Evolutionary conservation across 2,888 invertebrate genomes (phyloP).

Genomic region (Cyclophora albipunctata): DNA sequence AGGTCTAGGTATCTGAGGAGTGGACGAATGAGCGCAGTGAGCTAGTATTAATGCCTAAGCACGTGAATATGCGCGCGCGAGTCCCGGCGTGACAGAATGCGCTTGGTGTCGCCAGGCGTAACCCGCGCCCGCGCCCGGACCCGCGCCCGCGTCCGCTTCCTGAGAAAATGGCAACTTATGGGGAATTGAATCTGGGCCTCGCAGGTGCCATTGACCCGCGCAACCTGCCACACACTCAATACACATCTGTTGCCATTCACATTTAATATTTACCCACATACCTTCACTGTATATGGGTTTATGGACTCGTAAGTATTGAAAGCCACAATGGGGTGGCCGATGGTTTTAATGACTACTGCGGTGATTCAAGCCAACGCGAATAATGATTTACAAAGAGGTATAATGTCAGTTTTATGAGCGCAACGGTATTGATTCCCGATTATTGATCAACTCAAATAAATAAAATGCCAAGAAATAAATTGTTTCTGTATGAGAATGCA

Average conservation of each 20-base stretch:
- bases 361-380: slow-evolving; percentile 25
- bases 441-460: no score
- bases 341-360: slow-evolving; percentile 37
- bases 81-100: slow-evolving; percentile 67
- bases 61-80: slow-evolving; percentile 65
- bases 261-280: slow-evolving; percentile 55
- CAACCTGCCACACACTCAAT: slow-evolving; percentile 52
- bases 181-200: slow-evolving; percentile 69
- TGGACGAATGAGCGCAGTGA: slow-evolving; percentile 42
- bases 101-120: slow-evolving; percentile 34
- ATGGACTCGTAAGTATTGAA: slow-evolving; percentile 45
- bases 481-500: slow-evolving; percentile 19
- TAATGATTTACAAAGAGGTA: slow-evolving; percentile 20
- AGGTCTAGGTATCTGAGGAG: no score
- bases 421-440: slow-evolving; percentile 3
- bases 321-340: slow-evolving; percentile 39
- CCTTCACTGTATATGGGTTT: slow-evolving; percentile 43
- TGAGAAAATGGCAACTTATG: slow-evolving; percentile 73
- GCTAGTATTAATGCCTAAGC: slow-evolving; percentile 60
- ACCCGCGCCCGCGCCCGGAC: slow-evolving; percentile 34
- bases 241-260: slow-evolving; percentile 60
- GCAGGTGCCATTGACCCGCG: slow-evolving; percentile 63
- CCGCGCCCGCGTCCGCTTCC: slow-evolving; percentile 43
- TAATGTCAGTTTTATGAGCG: slow-evolving; percentile 10
- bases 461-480: no score